Evolutionary conservation across 2,113 vertebrate genomes (phyloP), one percentile per base, ranked within the genome.

Genomic region (Passer domesticus): DNA sequence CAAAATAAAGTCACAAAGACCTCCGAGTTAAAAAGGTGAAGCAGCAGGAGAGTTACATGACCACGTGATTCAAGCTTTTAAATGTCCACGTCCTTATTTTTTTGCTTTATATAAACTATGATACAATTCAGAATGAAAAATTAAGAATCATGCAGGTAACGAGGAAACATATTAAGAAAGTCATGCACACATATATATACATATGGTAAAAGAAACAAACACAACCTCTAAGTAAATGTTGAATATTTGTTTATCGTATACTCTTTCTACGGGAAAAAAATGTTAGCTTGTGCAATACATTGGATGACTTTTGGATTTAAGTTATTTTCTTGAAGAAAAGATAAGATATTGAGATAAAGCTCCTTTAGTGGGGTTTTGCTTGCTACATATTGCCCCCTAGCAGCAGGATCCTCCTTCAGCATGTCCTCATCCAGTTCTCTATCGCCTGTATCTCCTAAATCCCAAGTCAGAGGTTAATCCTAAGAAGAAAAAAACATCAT

Each of bases 331-430:
- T 11, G 12, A 10, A 31, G 52, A 25, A 50, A 21, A 53, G 47
- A 11, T 6, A 53, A 55, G 33, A 18, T 8, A 31, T 10, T 7
- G n/a, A 37, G 37, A 55, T 39, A 24, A 62, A 87, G n/a, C 0
- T 1, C 53, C 31, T 52, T 12, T 4, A 9, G 19, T 3, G 56
- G 52, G 67, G 9, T 80, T 97, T 90, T 94, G 43, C 75, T 92
- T 62, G 93, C 90, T 66, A 5, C 59, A 92, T 58, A 93, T 96
- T 96, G 94, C 95, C 93, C 93, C 92, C 96, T 95, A 96, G 96
- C 92, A 97, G 90, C 85, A 81, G 79, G 28, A 92, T 21, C 47
- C 44, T 95, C 82, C 89, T 73, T 35, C 44, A 74, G 67, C 93
- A 75, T 31, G 1, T 13, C 21, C 52, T 20, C 27, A 52, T 22